These are phyloP conservation scores for Hemichromis elongatus DNA, from an alignment of 2,113 vertebrate species.

Conservation along the genomic window DNA sequence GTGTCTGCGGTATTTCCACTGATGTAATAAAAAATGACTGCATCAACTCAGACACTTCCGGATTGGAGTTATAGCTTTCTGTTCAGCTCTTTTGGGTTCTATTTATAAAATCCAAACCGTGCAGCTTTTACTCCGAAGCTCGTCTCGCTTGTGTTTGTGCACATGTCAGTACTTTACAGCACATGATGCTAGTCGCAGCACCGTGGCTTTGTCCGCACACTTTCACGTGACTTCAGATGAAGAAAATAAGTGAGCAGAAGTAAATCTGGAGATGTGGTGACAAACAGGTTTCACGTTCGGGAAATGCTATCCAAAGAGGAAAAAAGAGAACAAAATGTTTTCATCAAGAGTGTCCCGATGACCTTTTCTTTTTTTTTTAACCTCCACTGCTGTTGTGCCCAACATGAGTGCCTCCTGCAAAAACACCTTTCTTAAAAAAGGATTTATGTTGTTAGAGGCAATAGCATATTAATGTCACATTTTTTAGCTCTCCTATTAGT, in stretches of 20 bases:
- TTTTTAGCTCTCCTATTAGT: too few species aligned
- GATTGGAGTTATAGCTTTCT: background rate
- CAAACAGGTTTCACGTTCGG: background rate
- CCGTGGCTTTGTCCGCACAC: background rate
- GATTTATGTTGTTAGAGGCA: too few species aligned
- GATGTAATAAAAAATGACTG: background rate
- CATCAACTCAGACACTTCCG: background rate
- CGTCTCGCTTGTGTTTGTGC: background rate
- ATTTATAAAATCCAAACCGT: background rate
- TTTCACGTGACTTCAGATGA: background rate
- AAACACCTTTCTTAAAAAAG: too few species aligned
- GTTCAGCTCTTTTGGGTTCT: background rate
- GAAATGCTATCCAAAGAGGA: background rate
- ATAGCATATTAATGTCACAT: too few species aligned
- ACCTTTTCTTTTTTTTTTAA: too few species aligned
- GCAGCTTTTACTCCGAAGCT: background rate
- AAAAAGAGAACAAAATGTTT: background rate
- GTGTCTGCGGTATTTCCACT: background rate
- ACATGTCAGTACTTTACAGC: background rate
- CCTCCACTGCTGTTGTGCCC: too few species aligned
- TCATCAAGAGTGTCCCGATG: too few species aligned
- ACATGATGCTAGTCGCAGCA: background rate
- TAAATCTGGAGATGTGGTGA: background rate
- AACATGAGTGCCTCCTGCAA: too few species aligned
- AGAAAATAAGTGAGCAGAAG: background rate